These are phyloP conservation scores for Pseudomugil gertrudae DNA, from an alignment of 2,797 vertebrate genomes.

Conservation along the genomic window DNA sequence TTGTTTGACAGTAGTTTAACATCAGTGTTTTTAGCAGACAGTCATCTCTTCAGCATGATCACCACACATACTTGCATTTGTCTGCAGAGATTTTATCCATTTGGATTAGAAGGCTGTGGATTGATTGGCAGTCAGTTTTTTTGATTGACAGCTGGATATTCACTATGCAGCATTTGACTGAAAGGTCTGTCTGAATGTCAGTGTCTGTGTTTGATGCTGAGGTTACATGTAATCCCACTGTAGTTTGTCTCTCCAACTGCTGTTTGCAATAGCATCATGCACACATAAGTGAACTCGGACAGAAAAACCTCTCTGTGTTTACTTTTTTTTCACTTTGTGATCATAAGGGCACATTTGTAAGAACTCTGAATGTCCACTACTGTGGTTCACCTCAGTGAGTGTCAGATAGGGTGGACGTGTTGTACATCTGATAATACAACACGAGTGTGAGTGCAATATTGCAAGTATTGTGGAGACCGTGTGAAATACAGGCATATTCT, in stretches of 20 bases:
- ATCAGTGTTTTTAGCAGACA: background rate
- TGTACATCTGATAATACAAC: constrained; percentile 42
- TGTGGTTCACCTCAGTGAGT: constrained; percentile 9
- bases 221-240: constrained; percentile 4
- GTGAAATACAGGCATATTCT: background rate
- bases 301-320: constrained; percentile 6
- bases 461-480: background rate
- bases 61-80: background rate
- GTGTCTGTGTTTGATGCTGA: constrained; percentile 15
- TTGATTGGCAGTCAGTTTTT: constrained; percentile 20
- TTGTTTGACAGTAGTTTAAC: background rate
- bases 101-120: constrained; percentile 2
- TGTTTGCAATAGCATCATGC: background rate
- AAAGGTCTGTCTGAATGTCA: constrained; percentile 7
- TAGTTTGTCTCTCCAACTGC: constrained; percentile 1
- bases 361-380: constrained; percentile 11
- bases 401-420: constrained; percentile 3
- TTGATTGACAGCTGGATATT: constrained; percentile 32
- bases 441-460: background rate
- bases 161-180: constrained; percentile 28
- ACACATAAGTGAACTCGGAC: background rate
- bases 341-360: constrained; percentile 15
- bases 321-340: constrained; percentile 6
- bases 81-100: constrained; percentile 3
- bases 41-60: background rate